Evolutionary conservation across 2,888 invertebrate genomes (phyloP).

Genomic region (Pogonocherus hispidulus): DNA sequence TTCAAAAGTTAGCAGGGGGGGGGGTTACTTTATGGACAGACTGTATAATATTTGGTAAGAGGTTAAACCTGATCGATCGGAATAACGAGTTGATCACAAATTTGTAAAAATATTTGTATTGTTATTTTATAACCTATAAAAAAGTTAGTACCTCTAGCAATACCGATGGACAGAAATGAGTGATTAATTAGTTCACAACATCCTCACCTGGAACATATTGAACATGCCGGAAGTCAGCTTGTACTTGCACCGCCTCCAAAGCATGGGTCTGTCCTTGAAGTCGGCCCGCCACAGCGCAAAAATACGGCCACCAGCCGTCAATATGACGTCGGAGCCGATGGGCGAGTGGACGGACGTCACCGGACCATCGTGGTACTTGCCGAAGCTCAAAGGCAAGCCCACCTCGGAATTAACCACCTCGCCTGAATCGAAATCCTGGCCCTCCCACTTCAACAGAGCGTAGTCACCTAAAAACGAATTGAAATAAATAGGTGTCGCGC

Average conservation of each 20-base stretch:
- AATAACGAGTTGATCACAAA: no score
- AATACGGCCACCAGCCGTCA: slow-evolving; percentile 62
- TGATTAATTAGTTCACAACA: no score
- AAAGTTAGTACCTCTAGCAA: no score
- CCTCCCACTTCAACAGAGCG: slow-evolving; percentile 75
- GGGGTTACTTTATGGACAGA: no score
- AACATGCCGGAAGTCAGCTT: slow-evolving; percentile 78
- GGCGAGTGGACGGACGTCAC: slow-evolving; percentile 62
- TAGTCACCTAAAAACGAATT: slow-evolving; percentile 56
- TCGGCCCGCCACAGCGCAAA: slow-evolving; percentile 70
- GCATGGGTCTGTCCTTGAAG: slow-evolving; percentile 73
- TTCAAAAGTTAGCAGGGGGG: no score
- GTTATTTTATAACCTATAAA: no score
- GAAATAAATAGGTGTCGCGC: no score
- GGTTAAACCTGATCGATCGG: no score
- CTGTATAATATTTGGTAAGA: no score
- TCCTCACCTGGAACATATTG: slow-evolving; percentile 69
- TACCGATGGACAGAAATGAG: no score
- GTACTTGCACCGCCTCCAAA: slow-evolving; percentile 76
- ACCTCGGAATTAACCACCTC: slow-evolving; percentile 75
- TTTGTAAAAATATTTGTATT: no score
- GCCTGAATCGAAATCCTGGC: slow-evolving; percentile 77
- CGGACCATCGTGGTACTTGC: slow-evolving; percentile 79
- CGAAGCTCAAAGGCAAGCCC: slow-evolving; percentile 68
- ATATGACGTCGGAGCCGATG: slow-evolving; percentile 21